Conservation (phyloP, 2,797 vertebrate genomes). For the Etheostoma perlongum region DNA sequence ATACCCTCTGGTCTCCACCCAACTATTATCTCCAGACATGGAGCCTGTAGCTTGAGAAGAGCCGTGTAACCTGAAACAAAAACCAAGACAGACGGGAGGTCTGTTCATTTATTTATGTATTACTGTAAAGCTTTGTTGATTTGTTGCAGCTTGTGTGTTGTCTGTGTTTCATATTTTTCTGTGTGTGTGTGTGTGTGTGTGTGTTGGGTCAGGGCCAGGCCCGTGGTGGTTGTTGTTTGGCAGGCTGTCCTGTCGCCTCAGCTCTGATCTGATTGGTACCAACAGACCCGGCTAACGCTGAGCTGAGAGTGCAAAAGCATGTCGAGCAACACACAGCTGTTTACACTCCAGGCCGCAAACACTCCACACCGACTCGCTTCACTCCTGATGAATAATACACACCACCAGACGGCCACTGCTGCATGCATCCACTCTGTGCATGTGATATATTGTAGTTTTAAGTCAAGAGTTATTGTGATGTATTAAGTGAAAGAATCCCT, state of each 20-base stretch:
- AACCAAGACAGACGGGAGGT: constrained; percentile 53
- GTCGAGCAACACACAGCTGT: constrained; percentile 95
- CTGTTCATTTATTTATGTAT: constrained; percentile 77
- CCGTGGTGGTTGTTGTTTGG: constrained; percentile 76
- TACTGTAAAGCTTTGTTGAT: constrained; percentile 76
- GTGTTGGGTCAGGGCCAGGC: constrained; percentile 31
- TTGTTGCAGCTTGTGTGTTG: constrained; percentile 66
- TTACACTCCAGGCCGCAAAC: constrained; percentile 91
- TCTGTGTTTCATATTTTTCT: constrained; percentile 58
- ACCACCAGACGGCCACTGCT: constrained; percentile 76
- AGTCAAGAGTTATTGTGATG: constrained; percentile 13
- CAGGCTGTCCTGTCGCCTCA: constrained; percentile 91
- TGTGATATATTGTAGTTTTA: constrained; percentile 10
- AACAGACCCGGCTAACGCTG: constrained; percentile 84
- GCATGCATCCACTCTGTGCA: constrained; percentile 35
- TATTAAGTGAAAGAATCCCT: background rate
- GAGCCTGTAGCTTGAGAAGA: constrained; percentile 41
- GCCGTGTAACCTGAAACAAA: constrained; percentile 50
- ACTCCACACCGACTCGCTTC: constrained; percentile 66
- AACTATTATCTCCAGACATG: constrained; percentile 53
- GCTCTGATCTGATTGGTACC: constrained; percentile 93
- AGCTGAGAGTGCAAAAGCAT: constrained; percentile 99
- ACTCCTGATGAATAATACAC: constrained; percentile 85
- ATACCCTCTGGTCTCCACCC: constrained; percentile 41
- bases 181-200: constrained; percentile 46